Conservation (phyloP, 2,797 vertebrate genomes). For the Phataginus tetradactyla region DNA sequence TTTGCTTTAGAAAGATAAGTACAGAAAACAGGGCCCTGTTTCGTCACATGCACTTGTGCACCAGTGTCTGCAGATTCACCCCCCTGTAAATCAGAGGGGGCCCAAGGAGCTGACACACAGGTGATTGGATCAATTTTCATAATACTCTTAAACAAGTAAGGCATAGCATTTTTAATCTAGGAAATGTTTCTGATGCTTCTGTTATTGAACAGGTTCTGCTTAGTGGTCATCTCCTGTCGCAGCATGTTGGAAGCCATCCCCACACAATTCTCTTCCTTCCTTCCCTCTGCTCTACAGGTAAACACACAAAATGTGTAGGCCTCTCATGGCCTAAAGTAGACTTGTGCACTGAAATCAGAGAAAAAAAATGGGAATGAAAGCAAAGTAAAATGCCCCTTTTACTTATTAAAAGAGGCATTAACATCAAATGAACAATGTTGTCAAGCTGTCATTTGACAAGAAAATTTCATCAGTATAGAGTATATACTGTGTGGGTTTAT, state of each 20-base stretch:
- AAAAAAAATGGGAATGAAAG: background rate
- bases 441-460: background rate
- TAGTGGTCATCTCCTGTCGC: fast-evolving
- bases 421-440: background rate
- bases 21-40: background rate
- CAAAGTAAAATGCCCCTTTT: background rate
- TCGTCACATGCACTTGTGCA: fast-evolving
- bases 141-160: background rate
- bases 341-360: background rate
- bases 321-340: fast-evolving
- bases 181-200: background rate
- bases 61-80: fast-evolving
- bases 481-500: background rate
- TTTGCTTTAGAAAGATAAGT: background rate
- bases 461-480: background rate
- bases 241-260: fast-evolving
- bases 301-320: too few species aligned
- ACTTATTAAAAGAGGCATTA: background rate
- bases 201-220: background rate
- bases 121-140: background rate
- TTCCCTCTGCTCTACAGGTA: background rate
- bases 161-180: background rate
- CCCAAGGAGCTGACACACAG: background rate
- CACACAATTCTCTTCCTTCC: background rate
- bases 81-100: background rate